Conservation (phyloP, 1,140 invertebrate species). For the Acarapis woodi region DNA sequence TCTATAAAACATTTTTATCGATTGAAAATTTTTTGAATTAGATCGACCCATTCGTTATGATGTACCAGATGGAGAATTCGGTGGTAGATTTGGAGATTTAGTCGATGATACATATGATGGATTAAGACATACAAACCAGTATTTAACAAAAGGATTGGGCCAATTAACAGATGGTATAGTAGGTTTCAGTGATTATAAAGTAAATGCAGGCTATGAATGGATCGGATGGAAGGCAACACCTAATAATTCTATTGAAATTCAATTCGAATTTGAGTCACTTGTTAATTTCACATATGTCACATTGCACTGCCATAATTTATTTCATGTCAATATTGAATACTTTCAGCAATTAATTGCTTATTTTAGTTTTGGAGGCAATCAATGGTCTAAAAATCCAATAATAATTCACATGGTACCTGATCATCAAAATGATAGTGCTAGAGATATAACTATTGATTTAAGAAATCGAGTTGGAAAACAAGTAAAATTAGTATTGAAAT, state of each 20-base stretch:
- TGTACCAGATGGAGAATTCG: conserved; percentile 46
- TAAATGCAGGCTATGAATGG: conserved; percentile 52
- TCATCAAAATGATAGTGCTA: conserved; percentile 42
- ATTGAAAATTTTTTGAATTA: conserved; percentile 14
- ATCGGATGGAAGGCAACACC: conserved; percentile 36
- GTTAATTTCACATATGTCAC: conserved; percentile 55
- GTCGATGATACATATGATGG: conserved; percentile 80
- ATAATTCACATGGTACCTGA: conserved; percentile 33
- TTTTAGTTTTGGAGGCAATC: conserved; percentile 45
- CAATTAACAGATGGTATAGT: conserved; percentile 51
- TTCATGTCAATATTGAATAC: conserved; percentile 34
- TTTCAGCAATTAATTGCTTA: conserved; percentile 42
- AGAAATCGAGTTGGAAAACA: conserved; percentile 49
- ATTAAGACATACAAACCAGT: conserved; percentile 29
- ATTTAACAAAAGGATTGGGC: conserved; percentile 46
- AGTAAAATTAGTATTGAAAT: conserved; percentile 45
- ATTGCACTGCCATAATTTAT: conserved; percentile 43
- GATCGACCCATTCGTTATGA: conserved; percentile 47
- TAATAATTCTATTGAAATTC: conserved; percentile 24
- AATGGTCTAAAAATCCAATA: conserved; percentile 18
- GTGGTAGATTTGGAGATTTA: conserved; percentile 42
- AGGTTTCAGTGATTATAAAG: conserved; percentile 44
- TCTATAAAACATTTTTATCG: neutral
- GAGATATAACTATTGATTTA: conserved; percentile 51
- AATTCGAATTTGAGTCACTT: conserved; percentile 59